Evolutionary conservation across 2,888 invertebrate genomes (phyloP).

Genomic region (Thyatira batis): DNA sequence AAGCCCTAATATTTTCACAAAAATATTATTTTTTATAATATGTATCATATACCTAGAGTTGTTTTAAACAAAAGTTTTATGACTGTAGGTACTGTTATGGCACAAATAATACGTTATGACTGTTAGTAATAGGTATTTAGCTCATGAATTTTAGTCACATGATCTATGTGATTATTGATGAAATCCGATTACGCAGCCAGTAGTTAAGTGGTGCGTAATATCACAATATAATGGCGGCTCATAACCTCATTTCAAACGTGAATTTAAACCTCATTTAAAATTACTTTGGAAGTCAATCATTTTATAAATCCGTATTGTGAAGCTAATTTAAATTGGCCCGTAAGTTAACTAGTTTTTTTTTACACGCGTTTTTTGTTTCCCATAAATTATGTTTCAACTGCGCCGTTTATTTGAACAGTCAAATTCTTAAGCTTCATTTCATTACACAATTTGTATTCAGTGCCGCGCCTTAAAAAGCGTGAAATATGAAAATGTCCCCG

Average conservation of each 20-base stretch:
- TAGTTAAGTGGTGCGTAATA: constrained; percentile 23
- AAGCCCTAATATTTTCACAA: no score
- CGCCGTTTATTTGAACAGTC: constrained; percentile 22
- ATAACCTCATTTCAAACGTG: not conserved
- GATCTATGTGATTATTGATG: constrained; percentile 29
- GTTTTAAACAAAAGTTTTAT: no score
- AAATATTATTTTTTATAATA: no score
- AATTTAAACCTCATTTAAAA: not conserved
- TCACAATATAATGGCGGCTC: constrained; percentile 20
- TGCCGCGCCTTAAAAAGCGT: constrained; percentile 40
- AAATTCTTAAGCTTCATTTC: constrained; percentile 27
- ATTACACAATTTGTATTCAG: constrained; percentile 58
- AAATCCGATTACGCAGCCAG: constrained; percentile 35
- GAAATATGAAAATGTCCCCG: constrained; percentile 52
- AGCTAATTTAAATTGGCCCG: no score
- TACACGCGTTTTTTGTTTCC: not conserved
- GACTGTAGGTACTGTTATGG: no score
- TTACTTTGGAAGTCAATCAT: not conserved
- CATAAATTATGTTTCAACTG: constrained; percentile 14
- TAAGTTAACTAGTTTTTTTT: no score
- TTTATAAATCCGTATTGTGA: not conserved
- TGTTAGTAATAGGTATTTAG: not conserved
- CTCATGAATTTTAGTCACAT: constrained; percentile 1
- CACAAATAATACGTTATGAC: not conserved
- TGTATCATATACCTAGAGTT: no score